These are phyloP conservation scores for Oreotragus oreotragus DNA, from an alignment of 2,113 vertebrate species.

Conservation along the genomic window DNA sequence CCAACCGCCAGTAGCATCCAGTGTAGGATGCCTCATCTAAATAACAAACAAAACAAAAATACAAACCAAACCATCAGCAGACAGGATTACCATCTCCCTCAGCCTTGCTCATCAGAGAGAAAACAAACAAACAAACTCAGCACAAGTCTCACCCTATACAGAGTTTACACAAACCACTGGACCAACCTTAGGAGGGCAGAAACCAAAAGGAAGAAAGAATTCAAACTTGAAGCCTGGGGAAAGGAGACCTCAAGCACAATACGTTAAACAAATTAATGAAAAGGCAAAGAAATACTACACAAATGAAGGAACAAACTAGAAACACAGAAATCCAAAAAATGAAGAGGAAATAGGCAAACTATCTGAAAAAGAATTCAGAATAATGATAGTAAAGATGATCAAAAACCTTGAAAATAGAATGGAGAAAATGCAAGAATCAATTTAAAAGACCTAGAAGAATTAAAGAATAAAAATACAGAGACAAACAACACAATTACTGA, in stretches of 20 bases:
- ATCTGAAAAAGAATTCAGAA: no score
- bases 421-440: no score
- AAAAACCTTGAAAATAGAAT: no score
- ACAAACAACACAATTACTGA: no score
- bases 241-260: not conserved
- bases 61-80: not conserved
- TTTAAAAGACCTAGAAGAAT: no score
- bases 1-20: not conserved
- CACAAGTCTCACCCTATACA: not conserved
- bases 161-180: no score
- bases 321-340: no score
- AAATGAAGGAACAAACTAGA: not conserved
- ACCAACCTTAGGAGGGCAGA: not conserved
- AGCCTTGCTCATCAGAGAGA: not conserved
- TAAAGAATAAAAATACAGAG: no score
- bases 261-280: not conserved
- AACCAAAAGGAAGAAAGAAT: not conserved
- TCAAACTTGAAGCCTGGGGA: not conserved
- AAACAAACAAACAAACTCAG: not conserved
- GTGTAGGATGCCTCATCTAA: not conserved
- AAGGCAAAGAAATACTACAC: not conserved
- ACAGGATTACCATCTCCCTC: not conserved
- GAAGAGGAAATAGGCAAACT: no score
- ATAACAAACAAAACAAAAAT: not conserved
- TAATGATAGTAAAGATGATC: no score